Evolutionary conservation across 1,140 invertebrate species (phyloP).

Genomic region (Solen grandis): DNA sequence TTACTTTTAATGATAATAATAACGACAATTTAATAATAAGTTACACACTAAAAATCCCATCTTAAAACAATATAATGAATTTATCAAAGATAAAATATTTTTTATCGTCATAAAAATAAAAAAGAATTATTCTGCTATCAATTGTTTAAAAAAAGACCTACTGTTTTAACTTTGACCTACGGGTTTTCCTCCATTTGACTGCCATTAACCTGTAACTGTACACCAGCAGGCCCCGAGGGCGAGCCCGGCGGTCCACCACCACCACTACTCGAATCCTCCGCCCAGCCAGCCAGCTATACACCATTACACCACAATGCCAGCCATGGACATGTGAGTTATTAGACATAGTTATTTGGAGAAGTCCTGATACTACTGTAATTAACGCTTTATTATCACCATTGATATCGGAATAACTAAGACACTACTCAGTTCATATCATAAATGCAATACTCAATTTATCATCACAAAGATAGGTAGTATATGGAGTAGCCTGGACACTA

Average conservation of each 20-base stretch:
- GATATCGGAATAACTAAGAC: neutral
- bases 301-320: slow-evolving; percentile 68
- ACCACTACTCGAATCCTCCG: slow-evolving; percentile 60
- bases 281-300: slow-evolving; percentile 61
- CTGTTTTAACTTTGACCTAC: no score
- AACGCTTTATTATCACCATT: neutral
- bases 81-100: no score
- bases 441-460: neutral
- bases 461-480: neutral
- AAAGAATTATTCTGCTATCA: no score
- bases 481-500: neutral
- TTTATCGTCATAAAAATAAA: no score
- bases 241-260: slow-evolving; percentile 64
- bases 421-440: neutral
- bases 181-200: no score
- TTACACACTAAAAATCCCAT: no score
- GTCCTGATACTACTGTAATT: neutral
- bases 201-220: no score
- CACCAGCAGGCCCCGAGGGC: slow-evolving; percentile 43
- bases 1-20: no score
- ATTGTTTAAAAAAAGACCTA: no score
- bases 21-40: no score
- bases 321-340: slow-evolving; percentile 68
- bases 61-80: no score
- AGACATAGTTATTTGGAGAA: neutral